Conservation (phyloP, 2,888 invertebrate species). For the Philopedon plagiatum region DNA sequence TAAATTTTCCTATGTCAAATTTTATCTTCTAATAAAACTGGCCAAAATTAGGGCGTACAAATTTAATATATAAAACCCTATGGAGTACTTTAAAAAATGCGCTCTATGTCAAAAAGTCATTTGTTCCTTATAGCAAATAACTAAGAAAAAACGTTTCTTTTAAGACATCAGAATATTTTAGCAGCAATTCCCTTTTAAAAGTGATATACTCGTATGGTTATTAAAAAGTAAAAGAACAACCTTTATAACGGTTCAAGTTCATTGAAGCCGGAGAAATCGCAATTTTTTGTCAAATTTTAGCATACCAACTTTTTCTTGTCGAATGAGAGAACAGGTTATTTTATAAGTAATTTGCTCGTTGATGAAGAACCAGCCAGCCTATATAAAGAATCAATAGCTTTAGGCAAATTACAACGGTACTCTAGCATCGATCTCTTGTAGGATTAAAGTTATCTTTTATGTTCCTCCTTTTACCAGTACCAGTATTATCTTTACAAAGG, state of each 20-base stretch:
- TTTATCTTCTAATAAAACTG: too few relatives aligned
- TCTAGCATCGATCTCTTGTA: conserved; percentile 67
- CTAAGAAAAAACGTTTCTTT: too few relatives aligned
- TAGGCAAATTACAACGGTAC: conserved; percentile 70
- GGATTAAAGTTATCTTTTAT: not conserved
- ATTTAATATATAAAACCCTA: too few relatives aligned
- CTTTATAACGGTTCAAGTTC: not conserved
- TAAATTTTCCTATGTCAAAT: too few relatives aligned
- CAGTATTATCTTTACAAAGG: not conserved
- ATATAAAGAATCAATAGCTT: conserved; percentile 43
- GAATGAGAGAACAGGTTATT: conserved; percentile 34
- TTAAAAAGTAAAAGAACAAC: not conserved
- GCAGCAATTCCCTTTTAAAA: too few relatives aligned
- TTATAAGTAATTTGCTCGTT: conserved; percentile 19
- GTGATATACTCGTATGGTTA: not conserved
- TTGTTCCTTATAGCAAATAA: too few relatives aligned
- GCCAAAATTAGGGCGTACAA: too few relatives aligned
- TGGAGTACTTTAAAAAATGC: too few relatives aligned
- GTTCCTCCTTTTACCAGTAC: not conserved
- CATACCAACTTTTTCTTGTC: conserved; percentile 7
- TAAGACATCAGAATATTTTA: too few relatives aligned
- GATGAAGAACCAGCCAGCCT: conserved; percentile 31
- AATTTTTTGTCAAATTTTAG: conserved; percentile 29
- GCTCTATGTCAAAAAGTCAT: too few relatives aligned
- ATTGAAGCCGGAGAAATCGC: conserved; percentile 18